Conservation (phyloP, 2,113 vertebrate genomes). For the Oenanthe melanoleuca region DNA sequence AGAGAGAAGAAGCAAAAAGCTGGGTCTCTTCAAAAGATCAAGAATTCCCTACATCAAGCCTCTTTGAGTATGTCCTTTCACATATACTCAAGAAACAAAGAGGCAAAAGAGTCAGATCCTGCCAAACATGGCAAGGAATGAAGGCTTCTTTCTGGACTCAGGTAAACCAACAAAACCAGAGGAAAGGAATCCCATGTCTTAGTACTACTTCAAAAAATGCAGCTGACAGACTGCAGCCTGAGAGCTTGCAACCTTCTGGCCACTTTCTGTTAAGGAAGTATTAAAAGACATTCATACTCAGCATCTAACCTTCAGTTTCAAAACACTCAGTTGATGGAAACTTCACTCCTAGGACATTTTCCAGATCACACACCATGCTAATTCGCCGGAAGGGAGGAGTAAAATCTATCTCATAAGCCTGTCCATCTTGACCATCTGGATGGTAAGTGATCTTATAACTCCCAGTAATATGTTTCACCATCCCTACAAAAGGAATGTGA, state of each 20-base stretch:
- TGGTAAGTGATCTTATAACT: conserved; percentile 90
- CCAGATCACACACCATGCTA: conserved; percentile 90
- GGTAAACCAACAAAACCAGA: background rate
- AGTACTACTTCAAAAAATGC: background rate
- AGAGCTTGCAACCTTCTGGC: background rate
- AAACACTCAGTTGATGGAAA: conserved; percentile 83
- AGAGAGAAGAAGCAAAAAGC: background rate
- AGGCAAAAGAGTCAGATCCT: background rate
- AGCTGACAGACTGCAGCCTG: background rate
- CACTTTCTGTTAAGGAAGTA: background rate
- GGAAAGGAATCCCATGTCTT: background rate
- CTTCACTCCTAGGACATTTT: conserved; percentile 86
- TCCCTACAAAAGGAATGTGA: conserved; percentile 77
- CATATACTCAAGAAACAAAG: background rate
- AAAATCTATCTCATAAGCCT: conserved; percentile 90
- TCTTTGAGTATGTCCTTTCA: background rate
- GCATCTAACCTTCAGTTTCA: conserved; percentile 79
- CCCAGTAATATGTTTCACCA: conserved; percentile 93
- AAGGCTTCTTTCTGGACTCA: background rate
- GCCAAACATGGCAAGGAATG: background rate
- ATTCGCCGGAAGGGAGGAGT: conserved; percentile 93
- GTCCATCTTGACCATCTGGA: conserved; percentile 91
- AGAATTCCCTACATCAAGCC: background rate
- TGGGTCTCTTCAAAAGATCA: background rate
- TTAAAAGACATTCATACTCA: background rate